These are phyloP conservation scores for Eupithecia pulchellata DNA, from an alignment of 2,888 invertebrate genomes.

Conservation along the genomic window DNA sequence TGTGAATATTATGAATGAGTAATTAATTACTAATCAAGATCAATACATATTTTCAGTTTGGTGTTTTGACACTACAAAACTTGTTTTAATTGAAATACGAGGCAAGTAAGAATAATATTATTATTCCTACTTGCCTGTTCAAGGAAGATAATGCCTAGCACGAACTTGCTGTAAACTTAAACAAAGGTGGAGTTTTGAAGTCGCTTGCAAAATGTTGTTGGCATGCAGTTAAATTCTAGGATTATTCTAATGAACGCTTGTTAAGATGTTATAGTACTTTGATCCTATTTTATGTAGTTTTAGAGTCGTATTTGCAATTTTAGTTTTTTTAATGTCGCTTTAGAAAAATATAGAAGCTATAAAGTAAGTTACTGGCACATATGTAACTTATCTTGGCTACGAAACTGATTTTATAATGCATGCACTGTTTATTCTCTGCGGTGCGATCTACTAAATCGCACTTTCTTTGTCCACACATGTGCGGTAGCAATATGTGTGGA, in stretches of 20 bases:
- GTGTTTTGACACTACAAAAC: conserved; percentile 21
- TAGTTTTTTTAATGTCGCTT: background rate
- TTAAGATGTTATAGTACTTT: conserved; percentile 14
- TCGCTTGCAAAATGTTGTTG: conserved; percentile 55
- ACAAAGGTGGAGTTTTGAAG: conserved; percentile 49
- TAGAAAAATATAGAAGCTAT: background rate
- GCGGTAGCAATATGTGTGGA: too few species aligned
- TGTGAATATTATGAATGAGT: too few species aligned
- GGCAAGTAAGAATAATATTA: too few species aligned
- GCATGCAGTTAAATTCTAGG: conserved; percentile 36
- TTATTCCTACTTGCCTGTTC: conserved; percentile 50
- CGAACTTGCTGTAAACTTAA: conserved; percentile 61
- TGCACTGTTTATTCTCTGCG: too few species aligned
- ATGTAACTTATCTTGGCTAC: too few species aligned
- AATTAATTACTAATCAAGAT: too few species aligned
- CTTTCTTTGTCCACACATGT: too few species aligned
- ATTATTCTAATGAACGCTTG: conserved; percentile 33
- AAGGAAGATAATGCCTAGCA: conserved; percentile 58
- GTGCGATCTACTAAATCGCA: too few species aligned
- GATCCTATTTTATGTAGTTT: conserved; percentile 7
- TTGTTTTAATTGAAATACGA: conserved; percentile 33
- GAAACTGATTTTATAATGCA: too few species aligned
- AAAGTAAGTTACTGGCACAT: too few species aligned
- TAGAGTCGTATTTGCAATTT: background rate
- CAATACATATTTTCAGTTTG: too few species aligned